Evolutionary conservation across 1,140 invertebrate genomes (phyloP), one percentile per base, ranked within the genome.

Genomic region (Globodera ellingtonae): DNA sequence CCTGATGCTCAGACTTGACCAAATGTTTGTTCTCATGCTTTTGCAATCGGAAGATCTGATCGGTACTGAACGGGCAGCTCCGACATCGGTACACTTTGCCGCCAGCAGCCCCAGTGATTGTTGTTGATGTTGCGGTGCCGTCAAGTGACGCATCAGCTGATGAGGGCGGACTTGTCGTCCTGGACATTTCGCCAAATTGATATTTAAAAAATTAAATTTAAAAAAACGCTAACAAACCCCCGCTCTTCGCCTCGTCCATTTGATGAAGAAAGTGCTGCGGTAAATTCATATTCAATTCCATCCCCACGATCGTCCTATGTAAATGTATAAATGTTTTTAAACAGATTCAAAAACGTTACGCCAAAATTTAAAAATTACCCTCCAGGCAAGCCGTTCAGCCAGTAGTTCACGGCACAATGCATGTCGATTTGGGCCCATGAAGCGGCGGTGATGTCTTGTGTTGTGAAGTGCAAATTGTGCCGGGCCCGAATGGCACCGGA

Each of bases 21-120:
- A 81, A 35, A 67, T 82, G 80, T 21, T 82, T 82, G 59, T 82
- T 82, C 50, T 81, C 79, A 76, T 82, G 79, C 67, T 73, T 50
- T 21, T 75, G 65, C 46, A 82, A 65, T 15, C 79, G 81, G 21
- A 81, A 18, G 24, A 81, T 56, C 48, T 82, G 81, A 44, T 74
- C 70, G 6, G 66, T 44, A 46, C n/a, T 67, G 24, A 78, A 82
- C 8, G 81, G 81, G 21, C 81, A 82, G 35, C 48, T 62, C 0
- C 10, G n/a, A 62, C 80, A 81, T 7, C 56, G 65, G 66, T 52
- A 82, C 47, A 66, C 48, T 7, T 74, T 48, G 46, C 62, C 21
- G 4, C 48, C 56, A 7, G n/a, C 4, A 10, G 75, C 66, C 13
- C 18, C 69, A 7, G 48, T n/a, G 4, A 15, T 3, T 65, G 59